Conservation (phyloP, 2,797 vertebrate species). For the Micrastur ruficollis region DNA sequence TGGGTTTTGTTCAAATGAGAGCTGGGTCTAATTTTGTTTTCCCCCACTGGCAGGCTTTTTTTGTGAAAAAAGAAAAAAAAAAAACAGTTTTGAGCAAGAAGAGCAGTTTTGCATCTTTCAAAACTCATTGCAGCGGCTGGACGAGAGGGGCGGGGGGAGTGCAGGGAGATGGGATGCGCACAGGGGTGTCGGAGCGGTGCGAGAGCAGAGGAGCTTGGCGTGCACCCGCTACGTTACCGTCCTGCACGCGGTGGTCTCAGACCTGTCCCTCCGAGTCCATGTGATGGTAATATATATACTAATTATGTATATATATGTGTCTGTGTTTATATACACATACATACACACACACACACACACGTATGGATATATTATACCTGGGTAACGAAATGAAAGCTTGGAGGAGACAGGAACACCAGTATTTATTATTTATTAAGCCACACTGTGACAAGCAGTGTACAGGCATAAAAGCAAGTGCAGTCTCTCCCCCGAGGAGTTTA, state of each 20-base stretch:
- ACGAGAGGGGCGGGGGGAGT: not conserved
- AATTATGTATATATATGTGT: not conserved
- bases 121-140: not conserved
- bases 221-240: fast-evolving
- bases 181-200: fast-evolving
- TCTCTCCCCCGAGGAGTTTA: not conserved
- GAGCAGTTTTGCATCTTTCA: not conserved
- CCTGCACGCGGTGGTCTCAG: not conserved
- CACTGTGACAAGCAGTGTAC: not conserved
- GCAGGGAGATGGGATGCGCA: fast-evolving
- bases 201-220: fast-evolving
- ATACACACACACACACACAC: fast-evolving
- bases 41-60: fast-evolving
- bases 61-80: not conserved
- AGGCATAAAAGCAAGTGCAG: not conserved
- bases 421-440: conserved; percentile 7
- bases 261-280: not conserved
- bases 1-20: not conserved
- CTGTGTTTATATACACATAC: not conserved
- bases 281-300: fast-evolving
- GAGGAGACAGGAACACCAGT: not conserved
- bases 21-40: no score
- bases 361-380: not conserved
- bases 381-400: not conserved
- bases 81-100: not conserved